Evolutionary conservation across 2,797 vertebrate species (phyloP).

Genomic region (Hydrophis major): DNA sequence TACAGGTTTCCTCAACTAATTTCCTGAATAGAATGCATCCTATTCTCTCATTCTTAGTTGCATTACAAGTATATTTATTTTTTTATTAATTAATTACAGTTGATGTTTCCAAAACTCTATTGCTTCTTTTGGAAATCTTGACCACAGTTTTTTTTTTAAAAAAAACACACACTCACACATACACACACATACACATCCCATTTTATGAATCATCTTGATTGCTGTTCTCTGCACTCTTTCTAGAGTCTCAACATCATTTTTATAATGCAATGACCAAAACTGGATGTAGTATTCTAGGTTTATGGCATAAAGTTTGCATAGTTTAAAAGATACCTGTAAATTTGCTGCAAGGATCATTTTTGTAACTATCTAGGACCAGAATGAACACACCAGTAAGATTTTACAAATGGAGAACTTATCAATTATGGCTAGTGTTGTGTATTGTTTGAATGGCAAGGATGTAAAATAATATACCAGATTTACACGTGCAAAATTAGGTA

Average conservation of each 20-base stretch:
- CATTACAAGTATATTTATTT: background rate
- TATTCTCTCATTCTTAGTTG: background rate
- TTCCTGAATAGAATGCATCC: background rate
- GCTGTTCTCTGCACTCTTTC: background rate
- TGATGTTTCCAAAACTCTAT: background rate
- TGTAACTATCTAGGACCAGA: background rate
- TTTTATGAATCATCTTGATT: background rate
- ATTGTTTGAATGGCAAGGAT: background rate
- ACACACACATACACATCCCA: too few relatives aligned
- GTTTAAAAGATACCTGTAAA: background rate
- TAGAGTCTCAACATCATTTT: background rate
- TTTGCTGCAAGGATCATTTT: background rate
- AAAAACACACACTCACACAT: fast-evolving
- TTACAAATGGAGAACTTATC: background rate
- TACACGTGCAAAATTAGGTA: background rate
- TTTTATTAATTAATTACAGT: background rate
- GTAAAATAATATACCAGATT: background rate
- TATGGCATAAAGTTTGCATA: background rate
- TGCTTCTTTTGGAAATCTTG: background rate
- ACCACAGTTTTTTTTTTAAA: background rate
- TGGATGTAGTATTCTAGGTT: background rate
- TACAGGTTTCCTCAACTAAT: background rate
- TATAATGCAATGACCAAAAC: background rate
- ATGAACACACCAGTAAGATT: background rate
- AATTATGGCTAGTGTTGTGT: background rate